Base-by-base conservation (phyloP, 2,113 vertebrate species). In the Oreochromis tanganicae region DNA sequence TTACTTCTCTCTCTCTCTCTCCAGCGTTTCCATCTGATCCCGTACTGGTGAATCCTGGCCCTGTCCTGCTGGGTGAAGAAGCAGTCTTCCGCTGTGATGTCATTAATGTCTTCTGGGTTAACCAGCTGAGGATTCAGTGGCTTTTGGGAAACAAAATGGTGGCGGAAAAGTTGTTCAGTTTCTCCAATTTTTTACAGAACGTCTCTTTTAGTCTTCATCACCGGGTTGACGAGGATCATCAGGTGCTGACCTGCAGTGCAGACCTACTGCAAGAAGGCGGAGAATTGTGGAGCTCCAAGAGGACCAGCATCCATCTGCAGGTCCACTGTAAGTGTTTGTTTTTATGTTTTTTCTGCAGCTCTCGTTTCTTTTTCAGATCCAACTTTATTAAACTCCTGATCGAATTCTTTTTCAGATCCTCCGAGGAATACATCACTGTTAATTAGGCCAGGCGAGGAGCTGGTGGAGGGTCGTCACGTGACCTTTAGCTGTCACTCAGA, bases 361-460 rank as follows among this genome's bases (percentile, higher is more conserved):
- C 54, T 14, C 4, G 19, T 43, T 14, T 63, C n/a, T 63, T 79
- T 36, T 21, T 24, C 5, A 63, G 16, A 36, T 68, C 32, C 17
- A 8, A 6, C 4, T 84, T 43, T 61, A 11, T 57, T 52, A 66
- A 54, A 75, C 55, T 19, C 9, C 5, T 38, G 34, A 4, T 85
- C 14, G 24, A 16, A 43, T 24, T 84, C 38, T 86, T 19, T 56
- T 63, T 5, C 93, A 97, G 96, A 87, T 90, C 89, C 94, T 91
- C 95, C 89, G 14, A 95, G 93, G 91, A 94, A 90, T 6, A 96
- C 92, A 38, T 41, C 85, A 4, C 90, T 97, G 61, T 91, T 17
- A 9, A 85, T 94, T 88, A 96, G 95, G 84, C 95, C 95, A 78
- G 56, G 59, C 43, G 88, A 88, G 38, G 90, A 83, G 32, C 92